A percentile compares a stretch with the other conserved stretches of the same genome.
These are phyloP conservation scores for Macrotrachela quadricornifera DNA, from an alignment of 1,140 invertebrate species.

Conservation along the genomic window DNA sequence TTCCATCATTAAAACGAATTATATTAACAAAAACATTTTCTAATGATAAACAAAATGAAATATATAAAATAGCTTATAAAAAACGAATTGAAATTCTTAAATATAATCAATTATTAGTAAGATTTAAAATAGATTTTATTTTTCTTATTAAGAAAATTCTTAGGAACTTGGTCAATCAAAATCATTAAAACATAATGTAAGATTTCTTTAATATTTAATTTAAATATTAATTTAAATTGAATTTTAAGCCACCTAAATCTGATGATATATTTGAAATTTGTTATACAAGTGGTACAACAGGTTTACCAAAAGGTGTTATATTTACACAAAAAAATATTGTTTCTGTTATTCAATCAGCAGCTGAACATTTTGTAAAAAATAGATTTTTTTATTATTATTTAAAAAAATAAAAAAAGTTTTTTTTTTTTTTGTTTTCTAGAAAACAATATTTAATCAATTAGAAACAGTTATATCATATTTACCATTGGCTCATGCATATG, in stretches of 20 bases:
- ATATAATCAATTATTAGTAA: no score
- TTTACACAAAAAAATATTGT: conserved; percentile 71
- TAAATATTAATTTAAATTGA: background rate
- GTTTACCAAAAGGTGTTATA: conserved; percentile 85
- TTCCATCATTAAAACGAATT: no score
- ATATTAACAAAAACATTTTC: no score
- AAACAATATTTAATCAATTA: background rate
- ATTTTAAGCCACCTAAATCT: conserved; percentile 49
- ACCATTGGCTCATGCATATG: conserved; percentile 9
- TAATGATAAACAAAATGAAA: no score
- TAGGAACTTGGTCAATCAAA: background rate
- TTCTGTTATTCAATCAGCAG: no score
- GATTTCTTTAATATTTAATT: background rate
- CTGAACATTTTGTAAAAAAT: no score
- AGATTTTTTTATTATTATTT: no score
- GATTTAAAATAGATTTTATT: no score
- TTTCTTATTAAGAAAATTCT: no score
- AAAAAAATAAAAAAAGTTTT: no score
- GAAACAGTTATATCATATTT: conserved; percentile 1
- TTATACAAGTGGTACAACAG: conserved; percentile 93
- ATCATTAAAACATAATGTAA: background rate
- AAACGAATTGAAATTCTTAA: no score
- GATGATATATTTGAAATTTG: conserved; percentile 73
- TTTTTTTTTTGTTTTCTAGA: background rate
- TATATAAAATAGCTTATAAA: no score